Base-by-base conservation (phyloP, 2,888 invertebrate species). In the Caenorhabditis doughertyi region DNA sequence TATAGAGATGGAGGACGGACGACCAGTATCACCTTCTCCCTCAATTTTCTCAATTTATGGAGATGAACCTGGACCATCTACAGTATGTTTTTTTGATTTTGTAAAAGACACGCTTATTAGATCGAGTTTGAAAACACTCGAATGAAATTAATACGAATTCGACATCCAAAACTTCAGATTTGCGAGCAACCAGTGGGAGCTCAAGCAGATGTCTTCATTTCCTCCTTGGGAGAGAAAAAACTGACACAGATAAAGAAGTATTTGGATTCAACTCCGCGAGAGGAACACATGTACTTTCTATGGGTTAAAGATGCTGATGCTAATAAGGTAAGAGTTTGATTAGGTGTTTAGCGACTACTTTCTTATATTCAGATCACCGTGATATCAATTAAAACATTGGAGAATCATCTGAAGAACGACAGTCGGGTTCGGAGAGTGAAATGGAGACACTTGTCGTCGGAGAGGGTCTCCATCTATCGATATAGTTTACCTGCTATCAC, bases 111-210 rank as follows among this genome's bases (percentile, higher is more conserved):
- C n/a, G n/a, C n/a, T n/a, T n/a, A n/a, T n/a, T n/a, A n/a, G n/a
- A n/a, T n/a, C n/a, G n/a, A n/a, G n/a, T n/a, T n/a, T n/a, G n/a
- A n/a, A n/a, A n/a, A n/a, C n/a, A n/a, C n/a, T n/a, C n/a, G n/a
- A n/a, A n/a, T n/a, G n/a, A n/a, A n/a, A n/a, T n/a, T n/a, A n/a
- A n/a, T n/a, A n/a, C n/a, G n/a, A n/a, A n/a, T n/a, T n/a, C n/a
- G n/a, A n/a, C n/a, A n/a, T 39, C 39, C 2, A 16, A 39, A 39
- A 39, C 27, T 77, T 71, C 64, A 82, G 80, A 80, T 74, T 18
- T 85, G 85, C 53, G 85, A 87, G 51, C 87, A 87, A 72, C 87
- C 87, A 2, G 84, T 85, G 23, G 87, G 87, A 21, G 85, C 83
- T 4, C 84, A 87, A 72, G 87, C 87, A 18, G 87, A 87, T 44